Evolutionary conservation across 1,140 invertebrate species (phyloP), one percentile per base, ranked within the genome.

Genomic region (Hyphantria cunea): DNA sequence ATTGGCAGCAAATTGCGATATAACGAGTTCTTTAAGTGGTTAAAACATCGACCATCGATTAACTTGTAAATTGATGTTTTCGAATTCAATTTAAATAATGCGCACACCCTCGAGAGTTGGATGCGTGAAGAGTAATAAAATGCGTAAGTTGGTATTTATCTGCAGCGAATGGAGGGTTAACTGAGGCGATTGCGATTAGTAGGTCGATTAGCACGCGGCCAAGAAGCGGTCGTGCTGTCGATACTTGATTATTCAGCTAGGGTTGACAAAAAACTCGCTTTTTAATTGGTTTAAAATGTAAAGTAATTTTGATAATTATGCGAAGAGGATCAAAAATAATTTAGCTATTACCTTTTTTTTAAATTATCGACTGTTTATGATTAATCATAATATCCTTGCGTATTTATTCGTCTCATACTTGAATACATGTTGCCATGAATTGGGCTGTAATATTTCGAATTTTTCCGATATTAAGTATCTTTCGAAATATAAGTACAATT

Each of bases 191-290:
- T 51, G 62, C 72, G 72, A 80, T 81, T 82, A 81, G 75, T 81
- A 64, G 74, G 74, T 80, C 86, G 84, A 88, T 86, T 84, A 86
- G 81, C 77, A 74, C 64, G 71, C 74, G 74, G 72, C 68, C 72
- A 73, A 79, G 77, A 68, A 66, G 66, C 71, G 73, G 71, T 50
- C 69, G 67, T 55, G 41, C 56, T 67, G 78, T 78, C 84, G 78
- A 82, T 83, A 70, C 62, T 72, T 66, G 75, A 83, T 70, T 68
- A 83, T 70, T 64, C 63, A 61, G 49, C 49, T 72, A 87, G 84
- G 82, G 84, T 58, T 86, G 72, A 32, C 62, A 56, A 34, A 31
- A 47, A 31, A 32, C 0, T 31, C 15, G 33, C 12, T 13, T 59
- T 59, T 31, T 14, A 13, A n/a, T 50, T 37, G 0, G 11, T 33